Percentiles rank a stretch among this genome's conserved stretches.
Evolutionary conservation across 2,113 vertebrate genomes (phyloP).

Genomic region (Nibea coibor): DNA sequence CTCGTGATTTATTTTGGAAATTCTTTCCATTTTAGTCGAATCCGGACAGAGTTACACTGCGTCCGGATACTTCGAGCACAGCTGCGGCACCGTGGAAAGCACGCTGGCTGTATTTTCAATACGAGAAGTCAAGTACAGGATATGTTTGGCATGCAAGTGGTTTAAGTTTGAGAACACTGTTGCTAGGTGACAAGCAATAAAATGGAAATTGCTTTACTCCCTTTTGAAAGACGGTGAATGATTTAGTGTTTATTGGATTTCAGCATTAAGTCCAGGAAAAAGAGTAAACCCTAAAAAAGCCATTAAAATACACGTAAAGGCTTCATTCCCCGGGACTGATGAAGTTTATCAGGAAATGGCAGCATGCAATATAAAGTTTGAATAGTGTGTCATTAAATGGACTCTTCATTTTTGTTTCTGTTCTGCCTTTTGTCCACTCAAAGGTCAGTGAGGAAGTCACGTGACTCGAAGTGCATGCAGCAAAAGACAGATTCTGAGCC

Average conservation of each 20-base stretch:
- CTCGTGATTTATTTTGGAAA: not conserved
- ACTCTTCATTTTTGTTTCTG: too few relatives aligned
- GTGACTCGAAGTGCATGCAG: too few relatives aligned
- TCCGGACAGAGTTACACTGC: not conserved
- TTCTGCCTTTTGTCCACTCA: too few relatives aligned
- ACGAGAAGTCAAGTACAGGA: slow-evolving; percentile 4
- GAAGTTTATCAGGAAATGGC: too few relatives aligned
- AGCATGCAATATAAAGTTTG: too few relatives aligned
- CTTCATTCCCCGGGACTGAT: too few relatives aligned
- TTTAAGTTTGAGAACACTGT: slow-evolving; percentile 30
- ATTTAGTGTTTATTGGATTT: slow-evolving; percentile 15
- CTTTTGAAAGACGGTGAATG: not conserved
- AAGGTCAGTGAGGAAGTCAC: too few relatives aligned
- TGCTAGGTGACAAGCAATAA: slow-evolving; percentile 32
- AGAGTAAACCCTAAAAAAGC: not conserved
- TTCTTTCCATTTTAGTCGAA: not conserved
- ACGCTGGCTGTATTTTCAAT: not conserved
- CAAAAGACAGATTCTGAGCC: too few relatives aligned
- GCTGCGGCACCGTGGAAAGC: not conserved
- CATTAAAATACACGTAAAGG: not conserved
- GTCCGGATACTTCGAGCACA: not conserved
- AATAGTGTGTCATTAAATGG: too few relatives aligned
- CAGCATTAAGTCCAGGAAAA: not conserved
- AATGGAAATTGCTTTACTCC: not conserved
- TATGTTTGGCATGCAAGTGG: slow-evolving; percentile 11